Base-by-base conservation (phyloP, 2,888 invertebrate genomes). In the Isotomurus palustris region DNA sequence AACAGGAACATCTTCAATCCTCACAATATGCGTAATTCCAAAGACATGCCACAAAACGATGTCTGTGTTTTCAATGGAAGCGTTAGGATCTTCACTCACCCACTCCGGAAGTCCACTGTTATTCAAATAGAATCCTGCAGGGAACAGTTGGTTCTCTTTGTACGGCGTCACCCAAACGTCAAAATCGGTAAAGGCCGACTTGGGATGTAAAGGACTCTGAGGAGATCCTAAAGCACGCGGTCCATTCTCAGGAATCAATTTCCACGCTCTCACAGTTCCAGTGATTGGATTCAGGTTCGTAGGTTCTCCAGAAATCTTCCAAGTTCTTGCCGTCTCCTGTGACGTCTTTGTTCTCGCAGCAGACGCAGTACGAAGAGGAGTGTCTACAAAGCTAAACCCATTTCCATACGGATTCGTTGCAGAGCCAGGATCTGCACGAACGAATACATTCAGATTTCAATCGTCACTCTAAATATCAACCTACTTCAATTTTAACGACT, bases 81-180 rank as follows among this genome's bases (percentile, higher is more conserved):
- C 60, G 6, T 50, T 19, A 5, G 52, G 52, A 4, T 25, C 35
- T 17, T 49, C 36, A 12, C 8, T n/a, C 4, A 53, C 56, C 53
- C 56, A 60, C 38, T 56, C 56, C 6, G 56, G 49, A 8, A 60
- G 38, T 22, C 60, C 60, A 45, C 44, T 56, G 2, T 27, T 27
- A 38, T 56, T 60, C 0, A 49, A 2, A 17, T 60, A 60, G 3
- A 38, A 24, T 1, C 60, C 60, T 0, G 28, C 56, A 8, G 60
- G 44, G 21, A 47, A 60, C 2, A 60, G 22, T 48, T 60, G 49
- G 17, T 28, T 21, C 25, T 60, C 60, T 25, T 41, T 29, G 17
- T 56, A 56, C 25, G 52, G 52, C 1, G 56, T 56, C 2, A 60
- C 60, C 60, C 60, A 60, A 10, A 56, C 45, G 17, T 41, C 49